These are phyloP conservation scores for Bradynema listronoti DNA, from an alignment of 1,140 invertebrate genomes.

Conservation along the genomic window DNA sequence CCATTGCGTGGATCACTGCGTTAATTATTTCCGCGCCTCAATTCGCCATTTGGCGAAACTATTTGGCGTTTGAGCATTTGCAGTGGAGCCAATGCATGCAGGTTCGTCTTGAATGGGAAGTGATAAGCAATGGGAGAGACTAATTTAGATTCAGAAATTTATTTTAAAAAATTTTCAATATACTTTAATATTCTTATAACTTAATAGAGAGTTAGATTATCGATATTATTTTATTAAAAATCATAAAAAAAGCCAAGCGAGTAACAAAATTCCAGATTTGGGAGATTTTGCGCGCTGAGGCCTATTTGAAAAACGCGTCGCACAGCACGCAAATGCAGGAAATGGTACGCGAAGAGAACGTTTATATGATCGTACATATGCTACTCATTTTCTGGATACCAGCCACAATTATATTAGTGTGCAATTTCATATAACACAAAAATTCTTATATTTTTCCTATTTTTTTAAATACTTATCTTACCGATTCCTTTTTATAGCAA, in stretches of 20 bases:
- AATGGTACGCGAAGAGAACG: conserved; percentile 34
- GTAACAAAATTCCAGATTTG: too few relatives aligned
- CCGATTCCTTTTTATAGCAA: neutral
- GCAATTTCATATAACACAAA: too few relatives aligned
- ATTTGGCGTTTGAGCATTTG: conserved; percentile 44
- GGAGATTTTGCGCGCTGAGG: conserved; percentile 47
- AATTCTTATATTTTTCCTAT: too few relatives aligned
- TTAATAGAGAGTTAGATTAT: too few relatives aligned
- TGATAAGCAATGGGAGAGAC: neutral
- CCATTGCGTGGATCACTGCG: conserved; percentile 49
- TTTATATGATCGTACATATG: conserved; percentile 51
- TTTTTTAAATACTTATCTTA: conserved; percentile 24
- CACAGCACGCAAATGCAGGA: conserved; percentile 10
- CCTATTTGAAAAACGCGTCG: conserved; percentile 22
- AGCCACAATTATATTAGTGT: conserved; percentile 45
- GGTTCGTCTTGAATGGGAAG: conserved; percentile 15
- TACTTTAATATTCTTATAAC: conserved; percentile 16
- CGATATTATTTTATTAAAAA: too few relatives aligned
- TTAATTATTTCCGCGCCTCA: conserved; percentile 48
- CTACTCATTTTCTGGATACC: conserved; percentile 54
- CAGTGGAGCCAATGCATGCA: conserved; percentile 56
- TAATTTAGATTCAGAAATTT: neutral
- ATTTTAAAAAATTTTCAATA: conserved; percentile 11
- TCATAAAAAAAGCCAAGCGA: too few relatives aligned
- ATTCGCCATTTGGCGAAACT: conserved; percentile 46